Evolutionary conservation across 1,140 invertebrate genomes (phyloP).

Genomic region (Gryon sp.): DNA sequence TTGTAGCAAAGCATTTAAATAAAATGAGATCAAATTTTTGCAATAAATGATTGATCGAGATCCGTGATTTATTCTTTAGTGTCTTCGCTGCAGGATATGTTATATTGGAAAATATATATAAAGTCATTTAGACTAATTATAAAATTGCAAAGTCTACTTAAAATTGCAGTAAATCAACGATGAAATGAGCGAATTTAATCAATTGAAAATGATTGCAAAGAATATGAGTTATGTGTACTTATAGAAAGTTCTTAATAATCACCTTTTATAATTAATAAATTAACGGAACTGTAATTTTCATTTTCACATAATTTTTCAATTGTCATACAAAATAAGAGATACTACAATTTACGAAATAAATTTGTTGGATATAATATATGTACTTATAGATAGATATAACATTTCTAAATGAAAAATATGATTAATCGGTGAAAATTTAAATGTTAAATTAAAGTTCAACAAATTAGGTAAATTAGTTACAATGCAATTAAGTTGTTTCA

Average conservation of each 20-base stretch:
- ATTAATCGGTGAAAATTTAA: background rate
- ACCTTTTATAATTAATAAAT: conserved; percentile 13
- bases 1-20: too few species aligned
- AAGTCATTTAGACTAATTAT: conserved; percentile 44
- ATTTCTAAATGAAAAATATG: background rate
- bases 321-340: background rate
- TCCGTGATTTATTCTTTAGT: background rate
- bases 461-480: too few species aligned
- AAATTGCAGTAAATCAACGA: conserved; percentile 24
- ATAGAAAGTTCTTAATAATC: conserved; percentile 28
- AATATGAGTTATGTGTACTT: background rate
- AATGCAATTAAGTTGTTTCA: background rate
- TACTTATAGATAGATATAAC: too few species aligned
- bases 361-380: background rate
- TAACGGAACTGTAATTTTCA: background rate
- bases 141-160: conserved; percentile 31
- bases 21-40: conserved; percentile 34
- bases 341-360: too few species aligned
- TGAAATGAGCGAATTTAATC: conserved; percentile 12
- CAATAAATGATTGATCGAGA: conserved; percentile 20
- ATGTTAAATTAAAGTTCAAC: too few species aligned
- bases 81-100: background rate
- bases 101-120: conserved; percentile 14
- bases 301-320: background rate
- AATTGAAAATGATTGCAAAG: conserved; percentile 22